phyloP scores from a whole-genome alignment of 2,113 vertebrate genomes.

The Lepisosteus oculatus region DNA sequence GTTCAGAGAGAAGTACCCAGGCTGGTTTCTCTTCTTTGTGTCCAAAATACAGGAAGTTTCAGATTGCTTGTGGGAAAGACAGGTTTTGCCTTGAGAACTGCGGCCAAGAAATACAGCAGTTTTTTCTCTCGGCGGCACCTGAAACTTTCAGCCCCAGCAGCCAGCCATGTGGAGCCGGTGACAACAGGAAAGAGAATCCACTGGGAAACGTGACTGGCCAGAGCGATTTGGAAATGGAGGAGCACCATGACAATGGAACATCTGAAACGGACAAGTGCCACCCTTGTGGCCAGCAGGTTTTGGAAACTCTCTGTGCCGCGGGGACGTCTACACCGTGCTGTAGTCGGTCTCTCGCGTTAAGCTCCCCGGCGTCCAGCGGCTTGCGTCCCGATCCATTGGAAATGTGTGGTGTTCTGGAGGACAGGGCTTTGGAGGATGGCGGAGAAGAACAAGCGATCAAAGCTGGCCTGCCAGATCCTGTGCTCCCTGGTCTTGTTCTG shows the following conservation, averaged over 20 bases:
- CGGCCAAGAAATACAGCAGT: slow-evolving; percentile 59
- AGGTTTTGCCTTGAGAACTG: slow-evolving; percentile 69
- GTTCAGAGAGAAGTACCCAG: slow-evolving; percentile 47
- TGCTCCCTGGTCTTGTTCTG: slow-evolving; percentile 35
- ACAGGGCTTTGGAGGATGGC: slow-evolving; percentile 20
- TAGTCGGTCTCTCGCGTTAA: slow-evolving; percentile 49
- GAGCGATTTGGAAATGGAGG: slow-evolving; percentile 49
- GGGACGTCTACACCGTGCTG: slow-evolving; percentile 30
- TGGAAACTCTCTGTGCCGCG: slow-evolving; percentile 32
- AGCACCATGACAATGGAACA: slow-evolving; percentile 43
- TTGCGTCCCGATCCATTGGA: slow-evolving; percentile 25
- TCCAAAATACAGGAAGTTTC: slow-evolving; percentile 73
- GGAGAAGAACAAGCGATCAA: slow-evolving; percentile 27
- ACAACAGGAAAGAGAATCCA: slow-evolving; percentile 34
- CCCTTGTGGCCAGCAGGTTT: slow-evolving; percentile 35
- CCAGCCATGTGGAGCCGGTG: slow-evolving; percentile 55
- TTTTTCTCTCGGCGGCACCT: slow-evolving; percentile 46
- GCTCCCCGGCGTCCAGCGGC: slow-evolving; percentile 35
- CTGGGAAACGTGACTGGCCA: slow-evolving; percentile 44
- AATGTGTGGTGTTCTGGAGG: slow-evolving; percentile 38
- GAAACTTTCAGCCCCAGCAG: slow-evolving; percentile 55
- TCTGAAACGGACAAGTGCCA: slow-evolving; percentile 41
- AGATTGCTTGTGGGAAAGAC: slow-evolving; percentile 69
- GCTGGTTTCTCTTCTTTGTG: slow-evolving; percentile 62
- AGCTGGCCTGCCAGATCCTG: slow-evolving; percentile 55